A percentile compares a stretch with the other conserved stretches of the same genome.
These are phyloP conservation scores for Hycleus phaleratus DNA, from an alignment of 1,140 invertebrate species.

Conservation along the genomic window DNA sequence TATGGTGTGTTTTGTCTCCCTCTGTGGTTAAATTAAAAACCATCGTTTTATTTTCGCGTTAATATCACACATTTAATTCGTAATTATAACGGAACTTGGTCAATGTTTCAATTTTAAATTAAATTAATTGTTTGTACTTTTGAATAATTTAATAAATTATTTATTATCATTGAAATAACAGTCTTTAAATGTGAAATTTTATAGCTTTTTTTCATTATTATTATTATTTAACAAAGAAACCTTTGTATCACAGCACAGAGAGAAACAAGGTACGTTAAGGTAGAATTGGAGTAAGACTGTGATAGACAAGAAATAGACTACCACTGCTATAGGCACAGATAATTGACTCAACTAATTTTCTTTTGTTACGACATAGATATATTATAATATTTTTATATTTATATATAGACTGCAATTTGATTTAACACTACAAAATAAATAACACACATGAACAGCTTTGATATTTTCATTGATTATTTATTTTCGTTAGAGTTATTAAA, in stretches of 20 bases:
- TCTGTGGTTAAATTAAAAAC: constrained; percentile 24
- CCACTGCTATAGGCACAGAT: constrained; percentile 42
- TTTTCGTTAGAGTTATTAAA: too few relatives aligned
- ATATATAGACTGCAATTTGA: constrained; percentile 30
- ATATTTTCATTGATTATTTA: constrained; percentile 21
- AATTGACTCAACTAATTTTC: constrained; percentile 42
- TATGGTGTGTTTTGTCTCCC: constrained; percentile 31
- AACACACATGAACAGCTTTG: constrained; percentile 30
- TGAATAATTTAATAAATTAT: too few relatives aligned
- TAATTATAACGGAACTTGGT: too few relatives aligned
- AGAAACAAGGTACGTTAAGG: constrained; percentile 28
- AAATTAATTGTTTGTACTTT: too few relatives aligned
- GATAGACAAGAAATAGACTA: constrained; percentile 37
- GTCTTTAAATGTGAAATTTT: too few relatives aligned
- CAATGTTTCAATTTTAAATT: background rate
- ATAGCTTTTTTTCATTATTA: too few relatives aligned
- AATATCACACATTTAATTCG: background rate
- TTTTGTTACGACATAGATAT: constrained; percentile 38
- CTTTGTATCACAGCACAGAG: constrained; percentile 31
- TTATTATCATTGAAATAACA: too few relatives aligned
- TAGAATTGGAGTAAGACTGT: constrained; percentile 31
- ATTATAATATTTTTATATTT: constrained; percentile 15
- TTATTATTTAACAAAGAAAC: too few relatives aligned
- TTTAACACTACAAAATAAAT: constrained; percentile 35
- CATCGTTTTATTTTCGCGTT: constrained; percentile 1